phyloP scores from a whole-genome alignment of 2,888 invertebrate genomes.

The Drosophila histrio region DNA sequence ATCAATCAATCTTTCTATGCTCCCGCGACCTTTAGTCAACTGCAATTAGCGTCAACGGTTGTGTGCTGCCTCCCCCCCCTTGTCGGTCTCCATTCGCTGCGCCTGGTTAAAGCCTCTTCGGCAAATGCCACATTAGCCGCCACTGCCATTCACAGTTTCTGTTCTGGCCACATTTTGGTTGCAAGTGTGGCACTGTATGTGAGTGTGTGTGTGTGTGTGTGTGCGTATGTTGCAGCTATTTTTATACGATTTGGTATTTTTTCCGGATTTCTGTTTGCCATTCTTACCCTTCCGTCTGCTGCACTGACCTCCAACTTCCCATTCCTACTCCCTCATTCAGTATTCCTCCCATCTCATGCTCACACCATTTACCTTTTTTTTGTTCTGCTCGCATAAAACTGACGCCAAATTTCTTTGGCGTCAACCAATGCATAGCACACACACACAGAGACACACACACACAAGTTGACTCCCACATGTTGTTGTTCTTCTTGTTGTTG shows the following conservation, averaged over 20 bases:
- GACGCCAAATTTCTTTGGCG: slow-evolving; percentile 79
- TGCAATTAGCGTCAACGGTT: slow-evolving; percentile 34
- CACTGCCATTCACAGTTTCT: slow-evolving; percentile 14
- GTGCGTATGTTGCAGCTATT: slow-evolving; percentile 57
- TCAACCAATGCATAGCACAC: slow-evolving; percentile 65
- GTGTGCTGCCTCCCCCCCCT: not conserved
- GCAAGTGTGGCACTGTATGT: not conserved
- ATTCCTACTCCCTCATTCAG: not conserved
- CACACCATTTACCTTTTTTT: slow-evolving; percentile 31
- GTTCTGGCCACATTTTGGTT: slow-evolving; percentile 23
- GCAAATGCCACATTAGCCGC: slow-evolving; percentile 64
- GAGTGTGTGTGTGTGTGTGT: slow-evolving; percentile 5
- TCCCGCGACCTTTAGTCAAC: slow-evolving; percentile 2
- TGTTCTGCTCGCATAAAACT: slow-evolving; percentile 64
- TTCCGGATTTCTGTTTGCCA: slow-evolving; percentile 75
- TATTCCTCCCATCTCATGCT: not conserved
- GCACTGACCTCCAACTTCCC: not conserved
- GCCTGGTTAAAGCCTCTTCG: slow-evolving; percentile 21
- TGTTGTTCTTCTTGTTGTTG: not conserved
- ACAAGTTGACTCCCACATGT: slow-evolving; percentile 31
- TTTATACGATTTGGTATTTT: slow-evolving; percentile 76
- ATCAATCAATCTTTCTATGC: not conserved
- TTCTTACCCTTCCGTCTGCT: slow-evolving; percentile 56
- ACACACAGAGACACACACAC: slow-evolving; percentile 14
- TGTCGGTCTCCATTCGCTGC: slow-evolving; percentile 15